Conservation (phyloP, 2,888 invertebrate species). For the Muschampia plurimacula region DNA sequence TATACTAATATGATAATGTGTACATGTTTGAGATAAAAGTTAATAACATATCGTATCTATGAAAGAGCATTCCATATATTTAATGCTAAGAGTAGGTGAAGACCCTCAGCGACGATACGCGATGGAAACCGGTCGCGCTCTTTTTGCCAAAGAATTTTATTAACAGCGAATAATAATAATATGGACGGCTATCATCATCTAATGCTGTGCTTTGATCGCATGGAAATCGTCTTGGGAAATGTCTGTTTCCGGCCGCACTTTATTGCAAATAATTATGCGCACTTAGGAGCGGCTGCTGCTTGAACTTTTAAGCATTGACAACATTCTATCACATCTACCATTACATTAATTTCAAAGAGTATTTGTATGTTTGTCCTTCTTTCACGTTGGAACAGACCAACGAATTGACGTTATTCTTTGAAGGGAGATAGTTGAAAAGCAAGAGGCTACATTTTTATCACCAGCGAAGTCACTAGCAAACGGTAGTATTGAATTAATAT, state of each 20-base stretch:
- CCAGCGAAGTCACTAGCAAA: too few relatives aligned
- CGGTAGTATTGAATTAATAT: too few relatives aligned
- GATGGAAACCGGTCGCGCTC: slow-evolving; percentile 21
- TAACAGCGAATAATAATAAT: slow-evolving; percentile 28
- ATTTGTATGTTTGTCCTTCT: too few relatives aligned
- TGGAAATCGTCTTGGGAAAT: slow-evolving; percentile 12
- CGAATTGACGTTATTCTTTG: too few relatives aligned
- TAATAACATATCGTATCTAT: not conserved
- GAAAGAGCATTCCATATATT: not conserved
- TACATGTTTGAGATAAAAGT: too few relatives aligned
- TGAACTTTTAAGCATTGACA: not conserved
- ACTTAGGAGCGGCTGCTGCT: not conserved
- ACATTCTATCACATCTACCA: too few relatives aligned
- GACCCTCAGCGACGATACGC: slow-evolving; percentile 23
- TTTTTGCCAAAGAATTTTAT: slow-evolving; percentile 12
- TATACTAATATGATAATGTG: too few relatives aligned
- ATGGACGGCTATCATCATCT: slow-evolving; percentile 20
- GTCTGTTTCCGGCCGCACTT: slow-evolving; percentile 22
- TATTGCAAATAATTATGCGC: slow-evolving; percentile 11
- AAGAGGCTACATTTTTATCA: too few relatives aligned
- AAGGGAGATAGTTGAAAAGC: too few relatives aligned
- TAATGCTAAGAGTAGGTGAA: not conserved
- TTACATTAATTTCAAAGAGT: too few relatives aligned
- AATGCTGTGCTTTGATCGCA: not conserved
- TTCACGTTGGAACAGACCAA: too few relatives aligned